Conservation (phyloP, 2,797 vertebrate species). For the Fistularia commersonii region DNA sequence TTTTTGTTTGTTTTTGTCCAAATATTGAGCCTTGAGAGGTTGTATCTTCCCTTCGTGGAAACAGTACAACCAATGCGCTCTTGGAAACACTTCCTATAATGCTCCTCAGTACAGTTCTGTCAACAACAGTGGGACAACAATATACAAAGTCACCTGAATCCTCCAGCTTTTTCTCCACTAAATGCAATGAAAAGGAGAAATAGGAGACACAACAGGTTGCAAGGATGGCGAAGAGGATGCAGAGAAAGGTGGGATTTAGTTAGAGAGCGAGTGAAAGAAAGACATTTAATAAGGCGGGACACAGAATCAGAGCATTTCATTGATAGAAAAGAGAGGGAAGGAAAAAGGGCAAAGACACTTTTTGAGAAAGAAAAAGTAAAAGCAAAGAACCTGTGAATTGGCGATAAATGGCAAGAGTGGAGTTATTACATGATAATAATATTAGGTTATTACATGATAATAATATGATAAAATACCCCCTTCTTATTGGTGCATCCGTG, state of each 20-base stretch:
- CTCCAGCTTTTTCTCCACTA: conserved; percentile 87
- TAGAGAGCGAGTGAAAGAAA: conserved; percentile 77
- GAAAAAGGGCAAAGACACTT: neutral
- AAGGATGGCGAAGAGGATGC: conserved; percentile 47
- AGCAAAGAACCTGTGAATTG: no score
- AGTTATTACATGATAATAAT: no score
- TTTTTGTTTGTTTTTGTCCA: no score
- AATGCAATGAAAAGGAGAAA: conserved; percentile 74
- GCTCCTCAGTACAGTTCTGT: no score
- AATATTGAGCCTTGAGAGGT: no score
- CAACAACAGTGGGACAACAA: neutral
- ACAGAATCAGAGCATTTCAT: conserved; percentile 22
- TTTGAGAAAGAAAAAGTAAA: no score
- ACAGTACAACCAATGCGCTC: no score
- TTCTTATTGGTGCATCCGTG: neutral
- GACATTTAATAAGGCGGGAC: conserved; percentile 35
- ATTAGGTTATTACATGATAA: no score
- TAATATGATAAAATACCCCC: no score
- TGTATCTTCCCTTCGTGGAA: no score
- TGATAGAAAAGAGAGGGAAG: neutral
- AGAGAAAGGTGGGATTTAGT: conserved; percentile 80
- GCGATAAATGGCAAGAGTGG: no score
- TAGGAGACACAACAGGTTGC: conserved; percentile 12
- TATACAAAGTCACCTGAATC: conserved; percentile 83
- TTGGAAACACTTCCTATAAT: no score